Evolutionary conservation across 2,113 vertebrate species (phyloP).

Genomic region (Pristiophorus japonicus): DNA sequence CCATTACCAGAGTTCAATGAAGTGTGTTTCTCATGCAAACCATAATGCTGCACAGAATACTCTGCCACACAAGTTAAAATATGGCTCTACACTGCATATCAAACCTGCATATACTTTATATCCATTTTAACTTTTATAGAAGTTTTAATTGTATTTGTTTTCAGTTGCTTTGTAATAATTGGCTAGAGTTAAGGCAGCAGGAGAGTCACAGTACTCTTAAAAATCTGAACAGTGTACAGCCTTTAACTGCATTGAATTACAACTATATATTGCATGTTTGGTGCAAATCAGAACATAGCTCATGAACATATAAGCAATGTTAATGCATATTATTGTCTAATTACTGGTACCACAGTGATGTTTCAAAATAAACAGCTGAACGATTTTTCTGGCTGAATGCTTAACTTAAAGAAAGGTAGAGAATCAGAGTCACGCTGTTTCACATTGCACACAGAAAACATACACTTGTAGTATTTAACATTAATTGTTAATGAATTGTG

Average conservation of each 20-base stretch:
- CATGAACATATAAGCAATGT: conserved; percentile 5
- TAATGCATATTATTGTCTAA: neutral
- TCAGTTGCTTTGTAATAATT: neutral
- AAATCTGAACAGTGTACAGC: neutral
- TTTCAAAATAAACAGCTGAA: conserved; percentile 19
- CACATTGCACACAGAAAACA: neutral
- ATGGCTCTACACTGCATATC: neutral
- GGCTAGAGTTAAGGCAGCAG: neutral
- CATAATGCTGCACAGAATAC: neutral
- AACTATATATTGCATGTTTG: conserved; percentile 14
- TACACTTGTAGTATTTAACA: neutral
- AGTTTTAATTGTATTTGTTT: neutral
- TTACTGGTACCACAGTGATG: neutral
- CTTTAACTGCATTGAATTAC: neutral
- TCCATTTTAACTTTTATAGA: neutral
- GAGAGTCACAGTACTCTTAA: neutral
- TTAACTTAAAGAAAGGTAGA: neutral
- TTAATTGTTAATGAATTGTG: neutral
- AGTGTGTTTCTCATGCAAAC: neutral
- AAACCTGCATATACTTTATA: neutral
- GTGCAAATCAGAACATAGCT: neutral
- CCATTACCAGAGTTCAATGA: neutral
- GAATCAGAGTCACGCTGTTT: neutral
- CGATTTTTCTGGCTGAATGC: neutral
- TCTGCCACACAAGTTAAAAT: neutral